Conservation (phyloP, 1,140 invertebrate species). For the Andrena cerasifolii region DNA sequence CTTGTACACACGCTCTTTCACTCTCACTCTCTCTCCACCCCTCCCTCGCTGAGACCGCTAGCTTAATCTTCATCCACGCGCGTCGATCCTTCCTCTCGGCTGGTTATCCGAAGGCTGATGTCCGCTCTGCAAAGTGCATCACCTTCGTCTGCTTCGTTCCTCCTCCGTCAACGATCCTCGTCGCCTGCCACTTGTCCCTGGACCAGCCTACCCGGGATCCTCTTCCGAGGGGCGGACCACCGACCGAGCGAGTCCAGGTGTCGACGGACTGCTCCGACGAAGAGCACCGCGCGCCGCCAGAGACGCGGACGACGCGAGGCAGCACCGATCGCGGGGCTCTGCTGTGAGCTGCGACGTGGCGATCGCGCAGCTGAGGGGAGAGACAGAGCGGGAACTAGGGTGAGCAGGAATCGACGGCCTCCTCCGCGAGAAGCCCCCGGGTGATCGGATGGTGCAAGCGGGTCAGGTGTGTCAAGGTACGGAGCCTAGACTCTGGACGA, state of each 20-base stretch:
- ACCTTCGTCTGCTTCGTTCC: constrained; percentile 43
- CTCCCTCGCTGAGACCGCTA: constrained; percentile 7
- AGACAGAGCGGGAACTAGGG: constrained; percentile 47
- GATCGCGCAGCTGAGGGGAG: constrained; percentile 16
- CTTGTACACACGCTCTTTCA: constrained; percentile 1
- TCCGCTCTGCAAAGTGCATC: too few species aligned
- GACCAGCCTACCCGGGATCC: background rate
- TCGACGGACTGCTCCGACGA: background rate
- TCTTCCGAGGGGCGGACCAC: background rate
- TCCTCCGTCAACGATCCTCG: constrained; percentile 11
- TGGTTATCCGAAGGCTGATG: too few species aligned
- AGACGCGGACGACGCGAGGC: too few species aligned
- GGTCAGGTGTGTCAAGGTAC: constrained; percentile 26
- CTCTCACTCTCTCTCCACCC: constrained; percentile 25
- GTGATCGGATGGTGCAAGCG: constrained; percentile 34
- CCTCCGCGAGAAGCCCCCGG: background rate
- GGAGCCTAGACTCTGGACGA: constrained; percentile 55
- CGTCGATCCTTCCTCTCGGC: constrained; percentile 8
- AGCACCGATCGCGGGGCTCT: background rate
- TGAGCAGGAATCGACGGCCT: constrained; percentile 4
- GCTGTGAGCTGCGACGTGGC: background rate
- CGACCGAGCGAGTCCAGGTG: constrained; percentile 31
- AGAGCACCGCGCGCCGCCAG: background rate
- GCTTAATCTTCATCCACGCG: background rate
- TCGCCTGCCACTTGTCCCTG: background rate